Evolutionary conservation across 2,113 vertebrate species (phyloP), one percentile per base, ranked within the genome.

Genomic region (Oreochromis aureus): DNA sequence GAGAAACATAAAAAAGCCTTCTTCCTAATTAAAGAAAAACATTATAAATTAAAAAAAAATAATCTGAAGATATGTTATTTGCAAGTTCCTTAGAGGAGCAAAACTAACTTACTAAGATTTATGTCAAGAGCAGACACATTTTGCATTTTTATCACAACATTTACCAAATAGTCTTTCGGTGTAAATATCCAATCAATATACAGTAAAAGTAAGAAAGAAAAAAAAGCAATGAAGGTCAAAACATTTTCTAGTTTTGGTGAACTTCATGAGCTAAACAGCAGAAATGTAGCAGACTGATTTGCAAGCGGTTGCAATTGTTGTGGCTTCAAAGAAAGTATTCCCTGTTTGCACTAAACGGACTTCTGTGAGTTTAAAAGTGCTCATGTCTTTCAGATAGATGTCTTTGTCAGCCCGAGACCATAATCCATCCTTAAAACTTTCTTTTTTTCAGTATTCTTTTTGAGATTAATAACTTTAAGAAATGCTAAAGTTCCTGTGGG

Each of bases 201-300:
- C 41, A 32, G 15, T 76, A 76, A 32, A 76, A 44, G 41, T 30
- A 76, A 5, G 9, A 46, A 73, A 5, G 32, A 7, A 76, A 76
- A 0, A 44, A 36, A n/a, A 63, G 46, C 1, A 76, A 48, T 30
- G 22, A 76, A 46, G 24, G 0, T 44, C 41, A 19, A 76, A 51
- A 78, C 24, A 32, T 53, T 78, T 51, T 51, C 27, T 48, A 78
- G 16, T 78, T 32, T 51, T 51, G 0, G 3, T 78, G 27, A 78
- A 51, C 44, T 51, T 53, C 18, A 13, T n/a, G 24, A 51, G 6
- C 4, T 53, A 78, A 51, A 78, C 10, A n/a, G 71, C 71, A 30
- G 44, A 19, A 32, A 51, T 78, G 7, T 51, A 78, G 16, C 18
- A 0, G 73, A 78, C 46, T 78, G 3, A 34, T 78, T 51, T 34